These are phyloP conservation scores for Myiopsitta monachus DNA, from an alignment of 2,113 vertebrate genomes.

Conservation along the genomic window DNA sequence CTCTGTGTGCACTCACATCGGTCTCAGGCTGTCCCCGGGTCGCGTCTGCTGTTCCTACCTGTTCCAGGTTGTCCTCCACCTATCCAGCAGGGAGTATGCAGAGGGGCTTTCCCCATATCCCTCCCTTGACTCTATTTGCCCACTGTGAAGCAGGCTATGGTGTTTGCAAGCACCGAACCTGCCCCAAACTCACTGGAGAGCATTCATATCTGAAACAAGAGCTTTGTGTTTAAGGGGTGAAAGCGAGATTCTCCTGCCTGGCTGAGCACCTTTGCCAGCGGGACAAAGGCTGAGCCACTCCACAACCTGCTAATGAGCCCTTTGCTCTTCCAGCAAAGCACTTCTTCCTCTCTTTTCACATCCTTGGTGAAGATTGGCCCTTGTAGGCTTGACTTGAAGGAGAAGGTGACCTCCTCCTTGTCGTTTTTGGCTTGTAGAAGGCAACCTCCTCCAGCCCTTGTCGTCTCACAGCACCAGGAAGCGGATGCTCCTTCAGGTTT, in stretches of 20 bases:
- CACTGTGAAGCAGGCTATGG: neutral
- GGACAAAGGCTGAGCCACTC: neutral
- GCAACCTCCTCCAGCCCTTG: neutral
- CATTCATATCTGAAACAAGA: neutral
- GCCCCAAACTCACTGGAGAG: neutral
- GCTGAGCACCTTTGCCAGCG: neutral
- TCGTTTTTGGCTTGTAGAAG: neutral
- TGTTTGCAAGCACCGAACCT: neutral
- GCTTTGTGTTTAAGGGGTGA: neutral
- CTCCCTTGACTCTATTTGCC: neutral
- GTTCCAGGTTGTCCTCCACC: neutral
- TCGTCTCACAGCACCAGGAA: neutral
- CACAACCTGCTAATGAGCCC: rapidly evolving
- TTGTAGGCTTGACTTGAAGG: neutral
- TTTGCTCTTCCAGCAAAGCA: neutral
- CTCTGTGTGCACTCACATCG: neutral
- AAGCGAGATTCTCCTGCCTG: neutral
- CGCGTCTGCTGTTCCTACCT: neutral
- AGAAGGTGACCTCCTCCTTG: neutral
- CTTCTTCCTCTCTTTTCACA: neutral
- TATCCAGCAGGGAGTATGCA: neutral
- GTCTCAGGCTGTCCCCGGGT: neutral
- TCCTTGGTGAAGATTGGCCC: neutral
- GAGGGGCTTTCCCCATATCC: neutral
- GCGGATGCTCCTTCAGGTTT: neutral